A percentile compares a stretch with the other conserved stretches of the same genome.
Conservation (phyloP, 1,140 invertebrate species). For the Cheumatopsyche charites region DNA sequence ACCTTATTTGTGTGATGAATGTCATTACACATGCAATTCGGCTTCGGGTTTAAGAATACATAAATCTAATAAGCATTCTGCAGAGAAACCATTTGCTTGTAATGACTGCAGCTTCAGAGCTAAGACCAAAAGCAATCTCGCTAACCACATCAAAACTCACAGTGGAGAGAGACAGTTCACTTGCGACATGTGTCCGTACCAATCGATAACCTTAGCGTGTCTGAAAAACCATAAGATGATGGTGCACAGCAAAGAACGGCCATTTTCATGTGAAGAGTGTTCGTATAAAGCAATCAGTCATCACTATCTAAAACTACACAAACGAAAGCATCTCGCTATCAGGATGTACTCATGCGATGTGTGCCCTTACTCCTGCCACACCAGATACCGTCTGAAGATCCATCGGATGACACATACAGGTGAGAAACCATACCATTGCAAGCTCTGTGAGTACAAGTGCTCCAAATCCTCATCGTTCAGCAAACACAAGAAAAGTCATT, state of each 20-base stretch:
- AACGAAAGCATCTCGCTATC: slow-evolving; percentile 36
- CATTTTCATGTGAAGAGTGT: slow-evolving; percentile 44
- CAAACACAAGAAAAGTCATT: slow-evolving; percentile 14
- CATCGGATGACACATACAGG: slow-evolving; percentile 41
- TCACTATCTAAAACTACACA: slow-evolving; percentile 41
- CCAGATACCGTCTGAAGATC: slow-evolving; percentile 39
- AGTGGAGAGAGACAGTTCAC: slow-evolving; percentile 39
- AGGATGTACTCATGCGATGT: slow-evolving; percentile 41
- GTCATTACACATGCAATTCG: slow-evolving; percentile 41
- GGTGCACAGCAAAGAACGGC: slow-evolving; percentile 44
- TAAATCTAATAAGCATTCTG: slow-evolving; percentile 44
- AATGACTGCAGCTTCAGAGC: slow-evolving; percentile 42
- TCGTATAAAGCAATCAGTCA: slow-evolving; percentile 37
- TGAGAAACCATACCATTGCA: slow-evolving; percentile 40
- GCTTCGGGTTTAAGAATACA: slow-evolving; percentile 38
- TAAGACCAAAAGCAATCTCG: slow-evolving; percentile 44
- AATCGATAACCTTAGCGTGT: slow-evolving; percentile 39
- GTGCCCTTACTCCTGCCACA: slow-evolving; percentile 43
- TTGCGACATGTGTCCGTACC: slow-evolving; percentile 42
- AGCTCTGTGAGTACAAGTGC: slow-evolving; percentile 38
- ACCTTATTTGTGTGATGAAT: slow-evolving; percentile 43
- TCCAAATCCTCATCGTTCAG: slow-evolving; percentile 13
- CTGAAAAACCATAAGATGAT: slow-evolving; percentile 44
- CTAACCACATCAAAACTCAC: slow-evolving; percentile 38
- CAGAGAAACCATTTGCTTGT: slow-evolving; percentile 40